These are phyloP conservation scores for Argentina silus DNA, from an alignment of 2,797 vertebrate species.

Conservation along the genomic window DNA sequence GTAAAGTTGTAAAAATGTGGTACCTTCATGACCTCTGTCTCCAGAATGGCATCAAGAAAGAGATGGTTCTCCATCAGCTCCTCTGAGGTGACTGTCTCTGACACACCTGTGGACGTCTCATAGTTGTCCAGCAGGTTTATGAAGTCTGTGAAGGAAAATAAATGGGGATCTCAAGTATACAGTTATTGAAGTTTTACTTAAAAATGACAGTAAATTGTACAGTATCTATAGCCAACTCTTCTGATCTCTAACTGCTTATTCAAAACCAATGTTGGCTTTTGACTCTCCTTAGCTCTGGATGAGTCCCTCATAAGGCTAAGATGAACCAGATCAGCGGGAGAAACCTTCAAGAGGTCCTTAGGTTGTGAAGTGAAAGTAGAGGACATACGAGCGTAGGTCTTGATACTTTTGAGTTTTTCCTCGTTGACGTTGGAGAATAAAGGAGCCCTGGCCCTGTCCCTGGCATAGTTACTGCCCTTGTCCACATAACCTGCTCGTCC, in stretches of 20 bases:
- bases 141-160: conserved; percentile 71
- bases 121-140: conserved; percentile 88
- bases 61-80: conserved; percentile 80
- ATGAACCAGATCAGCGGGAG: neutral
- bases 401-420: conserved; percentile 73
- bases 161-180: neutral
- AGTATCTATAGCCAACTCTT: neutral
- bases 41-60: conserved; percentile 82
- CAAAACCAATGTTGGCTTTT: too few species aligned
- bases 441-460: conserved; percentile 71
- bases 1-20: too few species aligned
- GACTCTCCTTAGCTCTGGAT: too few species aligned
- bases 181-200: neutral
- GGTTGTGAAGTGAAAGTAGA: neutral
- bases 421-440: conserved; percentile 81
- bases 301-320: too few species aligned
- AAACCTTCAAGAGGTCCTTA: neutral
- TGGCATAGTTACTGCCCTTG: conserved; percentile 72
- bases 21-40: conserved; percentile 86
- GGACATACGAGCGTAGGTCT: conserved; percentile 79
- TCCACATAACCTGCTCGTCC: conserved; percentile 78
- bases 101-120: conserved; percentile 80
- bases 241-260: neutral
- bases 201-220: neutral
- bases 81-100: conserved; percentile 82